phyloP scores from a whole-genome alignment of 2,797 vertebrate species.

The Valencia hispanica region DNA sequence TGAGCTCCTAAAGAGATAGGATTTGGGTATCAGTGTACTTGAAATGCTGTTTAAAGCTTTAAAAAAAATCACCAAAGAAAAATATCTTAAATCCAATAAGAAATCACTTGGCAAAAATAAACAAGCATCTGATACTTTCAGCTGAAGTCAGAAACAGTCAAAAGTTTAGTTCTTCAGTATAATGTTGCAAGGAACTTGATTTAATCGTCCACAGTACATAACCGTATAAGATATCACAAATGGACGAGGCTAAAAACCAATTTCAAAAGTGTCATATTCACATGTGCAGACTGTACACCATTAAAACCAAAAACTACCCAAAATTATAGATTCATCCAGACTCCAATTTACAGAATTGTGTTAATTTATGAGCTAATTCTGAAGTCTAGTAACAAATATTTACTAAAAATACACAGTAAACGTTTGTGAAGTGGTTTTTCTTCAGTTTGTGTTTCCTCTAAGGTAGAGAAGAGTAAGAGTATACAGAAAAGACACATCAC shows the following conservation, averaged over 20 bases:
- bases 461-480: neutral
- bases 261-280: neutral
- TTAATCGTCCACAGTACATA: too few species aligned
- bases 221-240: neutral
- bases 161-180: too few species aligned
- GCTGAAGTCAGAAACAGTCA: neutral
- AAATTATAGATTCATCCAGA: conserved; percentile 1
- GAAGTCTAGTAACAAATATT: neutral
- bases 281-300: neutral
- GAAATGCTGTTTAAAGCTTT: neutral
- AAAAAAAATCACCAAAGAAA: neutral
- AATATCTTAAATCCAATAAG: neutral
- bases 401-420: neutral
- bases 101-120: neutral
- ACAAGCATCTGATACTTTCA: neutral
- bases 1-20: neutral
- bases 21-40: neutral
- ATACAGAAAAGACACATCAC: neutral
- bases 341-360: neutral
- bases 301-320: neutral
- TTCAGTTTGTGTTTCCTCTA: neutral
- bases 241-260: neutral
- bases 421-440: neutral
- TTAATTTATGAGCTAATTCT: neutral
- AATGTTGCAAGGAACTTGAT: too few species aligned